Evolutionary conservation across 2,888 invertebrate species (phyloP), one percentile per base, ranked within the genome.

Genomic region (Chloroclystis v-ata): DNA sequence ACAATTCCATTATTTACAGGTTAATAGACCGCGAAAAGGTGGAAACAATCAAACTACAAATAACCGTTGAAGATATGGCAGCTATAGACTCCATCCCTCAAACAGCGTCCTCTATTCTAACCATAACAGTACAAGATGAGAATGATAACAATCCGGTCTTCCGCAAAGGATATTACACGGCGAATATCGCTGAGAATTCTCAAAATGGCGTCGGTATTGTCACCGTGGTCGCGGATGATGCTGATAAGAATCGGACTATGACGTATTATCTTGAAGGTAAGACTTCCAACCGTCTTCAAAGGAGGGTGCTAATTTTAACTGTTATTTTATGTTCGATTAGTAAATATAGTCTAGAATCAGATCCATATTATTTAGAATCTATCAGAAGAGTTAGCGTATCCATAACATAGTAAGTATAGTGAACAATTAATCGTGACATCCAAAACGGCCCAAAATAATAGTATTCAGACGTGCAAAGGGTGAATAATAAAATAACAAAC

Each of bases 141-240:
- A 97, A 97, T 64, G 97, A 97, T 64, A 97, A 97, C 66, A 94
- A 94, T 68, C 97, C 97, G 0, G 92, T 91, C 65, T 97, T 97
- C 69, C 89, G 93, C 20, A 91, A 93, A 61, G 92, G 94, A 0
- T 93, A 92, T 60, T 97, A 97, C 61, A 91, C 92, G 50, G 91
- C 93, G 44, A 91, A 94, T 0, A 92, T 97, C 0, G 92, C 95
- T 0, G 97, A 97, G 74, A 97, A 97, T 73, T 94, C 95, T 39
- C 95, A 95, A 75, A 93, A 92, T 63, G 97, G 96, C 0, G 91
- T 92, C 0, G 90, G 92, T 37, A 92, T 97, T 6, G 92, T 92
- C 0, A 94, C 91, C 42, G 91, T 97, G 0, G 89, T 93, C 9
- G 97, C 97, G 1, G 94, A 94, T 63, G 97, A 97, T 73, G 91